phyloP scores from a whole-genome alignment of 2,888 invertebrate genomes.

The Drosophila quinaria region DNA sequence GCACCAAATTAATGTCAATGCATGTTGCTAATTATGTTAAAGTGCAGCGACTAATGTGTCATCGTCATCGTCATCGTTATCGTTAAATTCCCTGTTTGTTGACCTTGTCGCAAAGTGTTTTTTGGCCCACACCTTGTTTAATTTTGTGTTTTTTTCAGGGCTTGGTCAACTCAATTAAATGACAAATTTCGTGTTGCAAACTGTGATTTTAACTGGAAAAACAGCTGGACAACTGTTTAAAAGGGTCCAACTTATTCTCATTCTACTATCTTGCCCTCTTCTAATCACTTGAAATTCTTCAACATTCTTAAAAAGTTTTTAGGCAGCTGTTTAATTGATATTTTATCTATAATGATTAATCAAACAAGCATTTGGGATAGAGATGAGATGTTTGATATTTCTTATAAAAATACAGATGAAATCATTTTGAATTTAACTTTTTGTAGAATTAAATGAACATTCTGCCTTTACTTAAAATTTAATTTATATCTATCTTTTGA shows the following conservation, averaged over 20 bases:
- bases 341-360: neutral
- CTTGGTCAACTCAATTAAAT: neutral
- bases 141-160: neutral
- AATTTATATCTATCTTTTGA: too few species aligned
- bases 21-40: constrained; percentile 44
- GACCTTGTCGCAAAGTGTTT: constrained; percentile 25
- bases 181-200: constrained; percentile 15
- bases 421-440: too few species aligned
- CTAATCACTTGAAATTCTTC: neutral
- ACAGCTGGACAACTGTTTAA: constrained; percentile 28
- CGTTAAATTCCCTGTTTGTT: constrained; percentile 8
- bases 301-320: neutral
- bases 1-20: constrained; percentile 10
- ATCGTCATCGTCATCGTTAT: constrained; percentile 17
- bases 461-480: too few species aligned
- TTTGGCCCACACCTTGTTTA: constrained; percentile 26
- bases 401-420: too few species aligned
- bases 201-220: constrained; percentile 9
- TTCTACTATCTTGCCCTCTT: neutral
- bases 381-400: too few species aligned
- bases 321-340: neutral
- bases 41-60: constrained; percentile 26
- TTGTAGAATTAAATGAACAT: too few species aligned
- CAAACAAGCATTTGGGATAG: neutral
- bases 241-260: neutral